Base-by-base conservation (phyloP, 2,888 invertebrate genomes). In the Norana najaformis region DNA sequence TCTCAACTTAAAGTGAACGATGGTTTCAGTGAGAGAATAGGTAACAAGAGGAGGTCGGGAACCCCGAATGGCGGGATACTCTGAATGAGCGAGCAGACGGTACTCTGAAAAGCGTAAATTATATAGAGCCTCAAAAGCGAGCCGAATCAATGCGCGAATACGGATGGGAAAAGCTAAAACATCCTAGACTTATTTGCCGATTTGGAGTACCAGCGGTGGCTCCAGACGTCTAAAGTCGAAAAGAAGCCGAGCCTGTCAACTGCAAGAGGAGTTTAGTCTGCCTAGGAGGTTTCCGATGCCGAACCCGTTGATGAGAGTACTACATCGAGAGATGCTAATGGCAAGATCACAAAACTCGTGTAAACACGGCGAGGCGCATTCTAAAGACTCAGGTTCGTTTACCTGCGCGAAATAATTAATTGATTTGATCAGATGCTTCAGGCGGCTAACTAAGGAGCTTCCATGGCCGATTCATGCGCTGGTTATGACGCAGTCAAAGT, bases 181-280 rank as follows among this genome's bases (percentile, higher is more conserved):
- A n/a, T 69, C n/a, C 69, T 8, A 69, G 69, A 69, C 69, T 30
- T 69, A 69, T 69, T 69, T 69, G 69, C 30, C n/a, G n/a, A n/a
- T n/a, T n/a, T n/a, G n/a, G 69, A 30, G 30, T 30, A n/a, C n/a
- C 69, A n/a, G 11, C 13, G 69, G 69, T n/a, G 69, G 69, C 69
- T 69, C 69, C 69, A 69, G 69, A 69, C 69, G n/a, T 8, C n/a
- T 69, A 30, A 69, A n/a, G 30, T 69, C 69, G 69, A n/a, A 69
- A n/a, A n/a, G n/a, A n/a, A 23, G 30, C 69, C 1, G 69, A n/a
- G 30, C n/a, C 69, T 16, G 69, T 69, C 69, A 69, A 69, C 69
- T 69, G 13, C 69, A n/a, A 69, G 69, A 69, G 69, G 69, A 69
- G 69, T 69, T 69, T 69, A 69, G 69, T 69, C 69, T 69, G 69